A percentile compares a stretch with the other conserved stretches of the same genome.
phyloP scores from a whole-genome alignment of 2,888 invertebrate genomes.

The Lymantria monacha region DNA sequence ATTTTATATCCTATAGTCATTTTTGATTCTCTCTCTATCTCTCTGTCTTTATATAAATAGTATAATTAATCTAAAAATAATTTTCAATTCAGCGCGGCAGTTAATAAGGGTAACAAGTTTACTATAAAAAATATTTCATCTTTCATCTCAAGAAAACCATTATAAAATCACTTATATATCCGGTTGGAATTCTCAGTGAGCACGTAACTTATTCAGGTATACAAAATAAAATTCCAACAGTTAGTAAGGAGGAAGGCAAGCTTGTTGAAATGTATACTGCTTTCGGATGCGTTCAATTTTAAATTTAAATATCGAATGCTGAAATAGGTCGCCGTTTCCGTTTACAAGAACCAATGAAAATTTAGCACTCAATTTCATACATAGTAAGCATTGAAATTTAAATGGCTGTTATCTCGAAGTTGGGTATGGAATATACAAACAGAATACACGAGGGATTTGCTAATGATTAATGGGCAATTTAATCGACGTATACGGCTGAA shows the following conservation, averaged over 20 bases:
- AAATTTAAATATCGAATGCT: conserved; percentile 44
- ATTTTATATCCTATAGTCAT: no score
- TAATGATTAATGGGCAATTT: conserved; percentile 7
- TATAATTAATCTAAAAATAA: no score
- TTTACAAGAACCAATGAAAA: conserved; percentile 5
- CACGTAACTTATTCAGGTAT: not conserved
- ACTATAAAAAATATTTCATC: no score
- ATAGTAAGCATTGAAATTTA: conserved; percentile 6
- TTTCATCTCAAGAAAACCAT: no score
- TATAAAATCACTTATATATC: no score
- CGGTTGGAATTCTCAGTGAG: no score
- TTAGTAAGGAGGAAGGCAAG: conserved; percentile 24
- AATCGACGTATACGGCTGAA: conserved; percentile 5
- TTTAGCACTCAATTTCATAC: conserved; percentile 1
- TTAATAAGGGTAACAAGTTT: no score
- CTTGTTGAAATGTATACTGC: conserved; percentile 40
- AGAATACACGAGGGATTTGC: conserved; percentile 1
- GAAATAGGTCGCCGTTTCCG: conserved; percentile 16
- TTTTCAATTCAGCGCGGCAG: no score
- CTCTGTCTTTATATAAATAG: no score
- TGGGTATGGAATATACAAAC: conserved; percentile 7
- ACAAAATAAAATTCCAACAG: conserved; percentile 54
- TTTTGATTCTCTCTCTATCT: no score
- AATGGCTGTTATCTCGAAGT: not conserved
- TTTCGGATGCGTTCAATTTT: conserved; percentile 41